These are phyloP conservation scores for Parazoanthus atlanticus DNA, from an alignment of 92 coral and sea anemone species.

Conservation along the genomic window DNA sequence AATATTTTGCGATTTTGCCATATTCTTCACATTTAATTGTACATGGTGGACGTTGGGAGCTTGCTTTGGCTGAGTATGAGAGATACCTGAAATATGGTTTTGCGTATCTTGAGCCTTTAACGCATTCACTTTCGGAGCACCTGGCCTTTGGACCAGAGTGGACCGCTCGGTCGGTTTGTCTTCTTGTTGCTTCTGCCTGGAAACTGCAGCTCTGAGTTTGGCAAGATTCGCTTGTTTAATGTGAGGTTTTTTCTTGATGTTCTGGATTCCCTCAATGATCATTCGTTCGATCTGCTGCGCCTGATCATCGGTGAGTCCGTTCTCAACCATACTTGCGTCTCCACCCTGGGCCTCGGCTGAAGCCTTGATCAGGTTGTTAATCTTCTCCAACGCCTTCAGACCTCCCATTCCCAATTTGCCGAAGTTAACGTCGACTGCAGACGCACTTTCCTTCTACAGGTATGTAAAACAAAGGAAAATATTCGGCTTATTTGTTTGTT, in stretches of 20 bases:
- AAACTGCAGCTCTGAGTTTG: slow-evolving; percentile 35
- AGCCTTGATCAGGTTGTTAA: slow-evolving; percentile 89
- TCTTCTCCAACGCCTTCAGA: slow-evolving; percentile 89
- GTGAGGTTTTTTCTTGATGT: slow-evolving; percentile 75
- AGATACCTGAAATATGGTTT: background rate
- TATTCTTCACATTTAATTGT: background rate
- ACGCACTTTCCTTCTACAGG: slow-evolving; percentile 25
- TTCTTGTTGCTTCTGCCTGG: slow-evolving; percentile 9
- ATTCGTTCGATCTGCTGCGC: slow-evolving; percentile 95
- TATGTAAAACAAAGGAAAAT: background rate
- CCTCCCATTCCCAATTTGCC: slow-evolving; percentile 97
- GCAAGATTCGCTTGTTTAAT: slow-evolving; percentile 40
- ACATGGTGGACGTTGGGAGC: slow-evolving; percentile 5
- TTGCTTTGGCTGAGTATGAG: slow-evolving; percentile 9
- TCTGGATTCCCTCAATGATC: slow-evolving; percentile 96
- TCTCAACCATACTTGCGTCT: slow-evolving; percentile 75
- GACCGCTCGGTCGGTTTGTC: slow-evolving; percentile 32
- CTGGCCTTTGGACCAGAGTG: background rate
- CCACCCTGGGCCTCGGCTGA: slow-evolving; percentile 91
- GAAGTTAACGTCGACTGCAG: slow-evolving; percentile 68
- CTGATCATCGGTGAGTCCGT: slow-evolving; percentile 91
- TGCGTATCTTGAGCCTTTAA: slow-evolving; percentile 1
- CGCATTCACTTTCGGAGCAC: background rate
- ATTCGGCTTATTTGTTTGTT: background rate
- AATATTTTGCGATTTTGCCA: slow-evolving; percentile 13